Evolutionary conservation across 2,888 invertebrate species (phyloP).

Genomic region (Cylindroiulus punctatus): DNA sequence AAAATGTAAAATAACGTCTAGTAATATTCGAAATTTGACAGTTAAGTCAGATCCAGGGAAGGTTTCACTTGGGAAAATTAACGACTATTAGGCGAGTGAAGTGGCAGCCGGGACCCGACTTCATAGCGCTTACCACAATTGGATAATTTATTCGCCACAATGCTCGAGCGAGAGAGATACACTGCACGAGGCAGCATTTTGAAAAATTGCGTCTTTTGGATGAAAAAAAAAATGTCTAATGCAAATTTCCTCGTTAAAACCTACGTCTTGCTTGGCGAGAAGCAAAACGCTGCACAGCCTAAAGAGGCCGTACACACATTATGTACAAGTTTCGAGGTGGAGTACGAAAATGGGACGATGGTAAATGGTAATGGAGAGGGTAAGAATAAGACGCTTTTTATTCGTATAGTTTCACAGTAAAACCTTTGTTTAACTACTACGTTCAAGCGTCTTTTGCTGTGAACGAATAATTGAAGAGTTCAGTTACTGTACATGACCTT

Average conservation of each 20-base stretch:
- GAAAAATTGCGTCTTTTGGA: not conserved
- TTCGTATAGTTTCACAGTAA: no score
- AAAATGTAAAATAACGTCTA: not conserved
- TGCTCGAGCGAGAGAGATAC: not conserved
- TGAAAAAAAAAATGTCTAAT: slow-evolving; percentile 5
- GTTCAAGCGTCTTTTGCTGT: no score
- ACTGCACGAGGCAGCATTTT: not conserved
- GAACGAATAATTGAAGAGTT: no score
- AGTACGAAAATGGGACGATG: no score
- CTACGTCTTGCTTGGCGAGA: not conserved
- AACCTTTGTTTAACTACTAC: no score
- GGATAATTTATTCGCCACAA: slow-evolving; percentile 29
- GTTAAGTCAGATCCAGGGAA: not conserved
- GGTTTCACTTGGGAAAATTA: not conserved
- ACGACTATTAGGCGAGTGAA: slow-evolving; percentile 15
- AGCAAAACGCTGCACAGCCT: not conserved
- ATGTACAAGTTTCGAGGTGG: no score
- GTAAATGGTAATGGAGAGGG: no score
- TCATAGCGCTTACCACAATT: not conserved
- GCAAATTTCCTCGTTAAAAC: not conserved
- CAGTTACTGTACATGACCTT: no score
- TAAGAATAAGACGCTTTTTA: no score
- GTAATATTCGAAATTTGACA: not conserved
- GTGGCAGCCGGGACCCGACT: slow-evolving; percentile 15
- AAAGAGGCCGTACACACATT: no score